phyloP scores from a whole-genome alignment of 2,888 invertebrate genomes.

The Cryptus viduatorius region DNA sequence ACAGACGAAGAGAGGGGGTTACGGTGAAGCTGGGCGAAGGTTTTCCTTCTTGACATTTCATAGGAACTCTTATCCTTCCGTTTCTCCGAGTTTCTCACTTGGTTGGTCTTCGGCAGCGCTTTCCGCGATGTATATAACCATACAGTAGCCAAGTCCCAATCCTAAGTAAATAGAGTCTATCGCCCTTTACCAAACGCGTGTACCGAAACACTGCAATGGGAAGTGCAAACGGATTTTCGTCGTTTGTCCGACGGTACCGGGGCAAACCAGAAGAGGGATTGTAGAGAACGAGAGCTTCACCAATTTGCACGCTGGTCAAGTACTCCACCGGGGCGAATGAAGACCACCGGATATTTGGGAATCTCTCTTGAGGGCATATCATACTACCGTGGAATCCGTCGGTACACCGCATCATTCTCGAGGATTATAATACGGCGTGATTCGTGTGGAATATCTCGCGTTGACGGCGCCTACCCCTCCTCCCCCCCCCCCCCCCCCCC shows the following conservation, averaged over 20 bases:
- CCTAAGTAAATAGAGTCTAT: conserved; percentile 60
- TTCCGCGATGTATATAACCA: neutral
- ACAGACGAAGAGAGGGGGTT: neutral
- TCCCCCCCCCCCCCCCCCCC: too few species aligned
- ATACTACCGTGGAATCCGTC: neutral
- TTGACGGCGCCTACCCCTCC: neutral
- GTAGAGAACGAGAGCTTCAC: conserved; percentile 38
- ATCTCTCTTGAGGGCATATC: neutral
- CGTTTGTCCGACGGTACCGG: conserved; percentile 29
- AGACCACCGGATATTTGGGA: conserved; percentile 24
- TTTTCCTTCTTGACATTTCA: conserved; percentile 66
- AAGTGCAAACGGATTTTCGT: conserved; percentile 53
- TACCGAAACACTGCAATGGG: conserved; percentile 48
- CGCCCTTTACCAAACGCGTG: conserved; percentile 27
- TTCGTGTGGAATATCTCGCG: neutral
- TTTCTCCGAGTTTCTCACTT: conserved; percentile 44
- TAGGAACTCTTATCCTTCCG: conserved; percentile 50
- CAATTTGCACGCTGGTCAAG: conserved; percentile 58
- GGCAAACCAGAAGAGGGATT: conserved; percentile 17
- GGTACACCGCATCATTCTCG: neutral
- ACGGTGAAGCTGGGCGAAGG: conserved; percentile 14
- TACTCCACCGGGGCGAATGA: conserved; percentile 14
- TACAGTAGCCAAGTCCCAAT: conserved; percentile 19
- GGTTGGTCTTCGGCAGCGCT: conserved; percentile 26
- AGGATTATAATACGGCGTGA: neutral